Conservation (phyloP, 1,140 invertebrate species). For the Trinorchestia longiramus region DNA sequence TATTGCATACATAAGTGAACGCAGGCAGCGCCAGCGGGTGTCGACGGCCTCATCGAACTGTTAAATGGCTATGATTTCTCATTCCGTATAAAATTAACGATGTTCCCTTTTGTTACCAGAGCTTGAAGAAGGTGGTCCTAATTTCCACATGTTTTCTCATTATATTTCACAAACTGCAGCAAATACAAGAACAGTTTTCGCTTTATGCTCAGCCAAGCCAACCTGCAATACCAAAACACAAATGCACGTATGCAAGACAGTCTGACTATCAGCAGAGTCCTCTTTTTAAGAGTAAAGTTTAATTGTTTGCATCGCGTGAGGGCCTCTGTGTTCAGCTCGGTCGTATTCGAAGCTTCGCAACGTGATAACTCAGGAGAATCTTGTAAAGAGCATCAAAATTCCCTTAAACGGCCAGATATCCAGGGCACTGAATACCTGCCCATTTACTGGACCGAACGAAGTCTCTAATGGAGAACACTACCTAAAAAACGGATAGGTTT, state of each 20-base stretch:
- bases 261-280: not conserved
- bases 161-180: not conserved
- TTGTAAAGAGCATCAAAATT: not conserved
- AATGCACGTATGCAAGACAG: not conserved
- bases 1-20: not conserved
- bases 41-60: not conserved
- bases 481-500: conserved; percentile 28
- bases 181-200: not conserved
- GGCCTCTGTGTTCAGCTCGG: not conserved
- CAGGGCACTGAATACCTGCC: not conserved
- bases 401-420: not conserved
- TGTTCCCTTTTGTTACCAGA: not conserved
- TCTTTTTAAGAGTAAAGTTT: not conserved
- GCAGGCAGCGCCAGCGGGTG: too few relatives aligned
- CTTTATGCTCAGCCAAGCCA: not conserved
- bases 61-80: not conserved
- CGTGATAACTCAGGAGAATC: not conserved
- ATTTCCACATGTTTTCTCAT: not conserved
- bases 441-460: not conserved
- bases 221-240: too few relatives aligned
- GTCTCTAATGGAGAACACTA: not conserved
- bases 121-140: not conserved
- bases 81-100: not conserved
- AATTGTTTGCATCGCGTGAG: not conserved
- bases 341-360: not conserved